phyloP scores from a whole-genome alignment of 2,888 invertebrate species.

The Meiosimyza decipiens region DNA sequence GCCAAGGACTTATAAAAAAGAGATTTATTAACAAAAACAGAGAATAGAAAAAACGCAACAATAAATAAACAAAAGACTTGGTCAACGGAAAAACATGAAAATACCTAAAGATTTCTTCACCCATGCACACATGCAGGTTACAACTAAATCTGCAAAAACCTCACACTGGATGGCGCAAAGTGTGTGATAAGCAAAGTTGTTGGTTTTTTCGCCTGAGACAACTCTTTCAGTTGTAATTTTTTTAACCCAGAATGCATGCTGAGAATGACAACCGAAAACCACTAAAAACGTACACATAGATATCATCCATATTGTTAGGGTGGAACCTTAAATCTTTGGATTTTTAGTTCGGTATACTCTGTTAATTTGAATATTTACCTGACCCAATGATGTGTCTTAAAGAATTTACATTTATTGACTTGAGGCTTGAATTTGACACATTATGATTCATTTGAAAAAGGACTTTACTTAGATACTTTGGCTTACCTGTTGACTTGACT shows the following conservation, averaged over 20 bases:
- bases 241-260: neutral
- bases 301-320: too few species aligned
- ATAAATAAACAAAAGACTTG: constrained; percentile 9
- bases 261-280: constrained; percentile 6
- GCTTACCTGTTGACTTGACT: too few species aligned
- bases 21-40: constrained; percentile 10
- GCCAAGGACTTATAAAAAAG: neutral
- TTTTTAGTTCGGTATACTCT: too few species aligned
- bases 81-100: constrained; percentile 13
- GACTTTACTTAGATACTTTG: too few species aligned
- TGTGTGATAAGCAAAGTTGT: constrained; percentile 18
- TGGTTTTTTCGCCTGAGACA: neutral
- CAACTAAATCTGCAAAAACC: neutral
- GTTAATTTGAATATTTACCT: too few species aligned
- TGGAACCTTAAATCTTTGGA: too few species aligned
- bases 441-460: too few species aligned
- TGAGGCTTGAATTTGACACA: too few species aligned
- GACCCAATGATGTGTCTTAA: too few species aligned
- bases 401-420: too few species aligned
- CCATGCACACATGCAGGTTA: too few species aligned
- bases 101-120: neutral
- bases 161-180: constrained; percentile 22
- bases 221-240: too few species aligned
- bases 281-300: neutral
- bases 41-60: constrained; percentile 5